Conservation (phyloP, 2,113 vertebrate species). For the Gopherus flavomarginatus region DNA sequence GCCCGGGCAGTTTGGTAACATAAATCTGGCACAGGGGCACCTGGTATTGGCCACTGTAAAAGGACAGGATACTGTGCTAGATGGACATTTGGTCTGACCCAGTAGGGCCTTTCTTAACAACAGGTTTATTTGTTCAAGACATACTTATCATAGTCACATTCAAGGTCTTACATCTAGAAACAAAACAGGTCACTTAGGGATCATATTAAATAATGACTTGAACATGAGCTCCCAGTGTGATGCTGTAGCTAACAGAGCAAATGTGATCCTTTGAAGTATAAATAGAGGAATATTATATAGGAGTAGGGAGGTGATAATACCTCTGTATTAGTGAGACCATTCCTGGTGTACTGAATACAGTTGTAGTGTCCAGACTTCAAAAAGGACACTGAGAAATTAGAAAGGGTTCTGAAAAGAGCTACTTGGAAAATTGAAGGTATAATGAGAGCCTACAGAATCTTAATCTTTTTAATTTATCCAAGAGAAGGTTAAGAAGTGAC, state of each 20-base stretch:
- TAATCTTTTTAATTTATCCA: rapidly evolving
- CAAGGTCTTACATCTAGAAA: neutral
- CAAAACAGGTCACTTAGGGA: neutral
- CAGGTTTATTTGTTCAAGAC: neutral
- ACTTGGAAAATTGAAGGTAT: neutral
- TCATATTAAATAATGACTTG: neutral
- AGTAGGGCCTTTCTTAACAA: neutral
- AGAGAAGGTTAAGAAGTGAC: neutral
- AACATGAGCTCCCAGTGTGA: neutral
- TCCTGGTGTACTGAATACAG: neutral
- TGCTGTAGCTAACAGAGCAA: neutral
- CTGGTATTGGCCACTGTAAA: too few species aligned
- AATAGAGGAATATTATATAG: neutral
- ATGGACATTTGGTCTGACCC: neutral
- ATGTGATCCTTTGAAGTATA: neutral
- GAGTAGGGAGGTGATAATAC: neutral
- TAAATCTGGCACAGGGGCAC: too few species aligned
- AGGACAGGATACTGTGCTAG: too few species aligned
- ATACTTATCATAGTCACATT: neutral
- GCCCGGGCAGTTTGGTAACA: too few species aligned
- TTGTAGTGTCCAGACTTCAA: neutral
- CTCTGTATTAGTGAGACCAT: neutral
- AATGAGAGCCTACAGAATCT: neutral
- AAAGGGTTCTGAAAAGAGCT: neutral
- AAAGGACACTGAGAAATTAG: neutral